phyloP scores from a whole-genome alignment of 2,113 vertebrate genomes.

The Zosterops borbonicus region DNA sequence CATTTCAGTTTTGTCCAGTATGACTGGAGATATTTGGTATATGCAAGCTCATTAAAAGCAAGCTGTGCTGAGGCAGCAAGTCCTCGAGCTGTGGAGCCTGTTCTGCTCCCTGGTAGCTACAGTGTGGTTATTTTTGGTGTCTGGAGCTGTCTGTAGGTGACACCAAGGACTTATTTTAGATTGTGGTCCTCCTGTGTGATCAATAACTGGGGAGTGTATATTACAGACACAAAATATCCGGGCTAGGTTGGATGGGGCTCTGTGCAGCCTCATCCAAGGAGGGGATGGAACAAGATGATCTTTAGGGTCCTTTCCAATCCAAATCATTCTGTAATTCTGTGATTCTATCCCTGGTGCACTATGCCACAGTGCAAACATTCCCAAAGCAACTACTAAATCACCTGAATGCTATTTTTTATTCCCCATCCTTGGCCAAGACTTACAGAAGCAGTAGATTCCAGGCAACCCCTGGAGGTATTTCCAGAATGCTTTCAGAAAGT shows the following conservation, averaged over 20 bases:
- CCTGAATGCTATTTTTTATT: background rate
- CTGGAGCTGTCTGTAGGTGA: background rate
- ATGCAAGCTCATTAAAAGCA: background rate
- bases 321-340: background rate
- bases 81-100: background rate
- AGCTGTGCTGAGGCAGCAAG: background rate
- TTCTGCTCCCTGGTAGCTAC: background rate
- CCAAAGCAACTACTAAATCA: background rate
- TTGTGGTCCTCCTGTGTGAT: rapidly evolving
- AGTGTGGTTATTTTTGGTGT: background rate
- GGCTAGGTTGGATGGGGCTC: background rate
- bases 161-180: background rate
- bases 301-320: background rate
- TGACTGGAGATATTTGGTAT: background rate
- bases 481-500: background rate
- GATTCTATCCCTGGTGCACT: background rate
- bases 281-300: background rate
- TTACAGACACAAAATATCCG: background rate
- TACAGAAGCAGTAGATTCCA: background rate
- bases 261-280: background rate
- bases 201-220: background rate
- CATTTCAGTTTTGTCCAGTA: background rate
- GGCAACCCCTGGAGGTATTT: background rate
- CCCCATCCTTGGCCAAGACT: background rate
- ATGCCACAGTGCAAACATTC: background rate